Base-by-base conservation (phyloP, 2,113 vertebrate genomes). In the Albula glossodonta region DNA sequence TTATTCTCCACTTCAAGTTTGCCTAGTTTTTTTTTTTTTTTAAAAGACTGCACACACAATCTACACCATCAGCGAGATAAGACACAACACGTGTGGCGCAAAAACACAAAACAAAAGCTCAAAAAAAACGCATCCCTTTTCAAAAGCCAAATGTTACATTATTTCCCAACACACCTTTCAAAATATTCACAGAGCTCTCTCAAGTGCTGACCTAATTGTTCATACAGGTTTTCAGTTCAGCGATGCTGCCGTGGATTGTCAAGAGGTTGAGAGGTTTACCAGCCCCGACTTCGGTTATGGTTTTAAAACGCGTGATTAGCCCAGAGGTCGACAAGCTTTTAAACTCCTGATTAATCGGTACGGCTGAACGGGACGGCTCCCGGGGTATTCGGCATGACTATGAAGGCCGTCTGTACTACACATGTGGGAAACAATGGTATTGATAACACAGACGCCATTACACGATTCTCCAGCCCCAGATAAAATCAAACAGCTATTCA, bases 401-500 rank as follows among this genome's bases (percentile, higher is more conserved):
- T 48, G 81, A 60, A 48, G 51, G 81, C 31, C 52, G 31, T 11
- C 52, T 15, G 52, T 48, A 13, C 50, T 60, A 60, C 81, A 48
- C 51, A 48, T 48, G 81, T 19, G 51, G 81, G 48, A 31, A 63
- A 60, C 56, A 83, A 15, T 8, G 19, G 80, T 60, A 83, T 83
- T 63, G 81, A 83, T 83, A 83, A 63, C 81, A 63, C 48, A 31
- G 53, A 83, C 53, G n/a, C 81, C 11, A 25, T 48, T 41, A 83
- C 81, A 60, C 56, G 25, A 63, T 53, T 48, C 52, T 83, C 31
- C 19, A 53, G 51, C 53, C 22, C 17, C 7, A 50, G 51, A 53
- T 53, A 83, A 80, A 83, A 83, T 83, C 81, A 83, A 83, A 83
- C 81, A 83, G 52, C 81, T 48, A 41, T 60, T 63, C 81, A 83